These are phyloP conservation scores for Drosophila sp. DNA, from an alignment of 1,140 invertebrate species.

Conservation along the genomic window DNA sequence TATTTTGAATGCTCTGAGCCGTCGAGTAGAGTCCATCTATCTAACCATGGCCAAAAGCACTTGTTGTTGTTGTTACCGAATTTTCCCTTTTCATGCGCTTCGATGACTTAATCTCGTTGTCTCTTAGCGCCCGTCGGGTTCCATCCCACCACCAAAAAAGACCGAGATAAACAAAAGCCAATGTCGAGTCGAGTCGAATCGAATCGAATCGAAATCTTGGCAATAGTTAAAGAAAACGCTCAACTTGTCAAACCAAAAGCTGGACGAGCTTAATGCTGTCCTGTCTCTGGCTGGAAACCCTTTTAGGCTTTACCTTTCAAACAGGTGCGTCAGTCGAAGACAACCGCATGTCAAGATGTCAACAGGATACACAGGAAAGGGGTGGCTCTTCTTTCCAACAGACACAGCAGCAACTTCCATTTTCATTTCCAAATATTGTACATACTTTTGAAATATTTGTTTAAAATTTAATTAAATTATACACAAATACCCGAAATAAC, in stretches of 20 bases:
- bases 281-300: constrained; percentile 41
- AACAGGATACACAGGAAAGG: constrained; percentile 19
- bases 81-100: constrained; percentile 61
- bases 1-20: constrained; percentile 58
- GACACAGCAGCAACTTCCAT: constrained; percentile 46
- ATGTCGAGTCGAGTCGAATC: constrained; percentile 41
- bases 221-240: constrained; percentile 41
- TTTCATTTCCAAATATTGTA: constrained; percentile 67
- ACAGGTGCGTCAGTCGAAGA: constrained; percentile 9
- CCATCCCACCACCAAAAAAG: no score
- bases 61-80: constrained; percentile 36
- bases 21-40: neutral
- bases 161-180: constrained; percentile 43
- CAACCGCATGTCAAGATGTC: neutral
- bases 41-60: neutral
- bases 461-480: constrained; percentile 76
- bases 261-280: neutral
- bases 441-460: constrained; percentile 49
- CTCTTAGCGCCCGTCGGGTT: constrained; percentile 70
- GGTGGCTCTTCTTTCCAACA: neutral
- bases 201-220: constrained; percentile 47
- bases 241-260: constrained; percentile 42
- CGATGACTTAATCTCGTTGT: constrained; percentile 76
- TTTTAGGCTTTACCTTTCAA: constrained; percentile 55
- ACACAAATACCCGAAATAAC: no score